Evolutionary conservation across 2,113 vertebrate species (phyloP).

Genomic region (Strix aluco): DNA sequence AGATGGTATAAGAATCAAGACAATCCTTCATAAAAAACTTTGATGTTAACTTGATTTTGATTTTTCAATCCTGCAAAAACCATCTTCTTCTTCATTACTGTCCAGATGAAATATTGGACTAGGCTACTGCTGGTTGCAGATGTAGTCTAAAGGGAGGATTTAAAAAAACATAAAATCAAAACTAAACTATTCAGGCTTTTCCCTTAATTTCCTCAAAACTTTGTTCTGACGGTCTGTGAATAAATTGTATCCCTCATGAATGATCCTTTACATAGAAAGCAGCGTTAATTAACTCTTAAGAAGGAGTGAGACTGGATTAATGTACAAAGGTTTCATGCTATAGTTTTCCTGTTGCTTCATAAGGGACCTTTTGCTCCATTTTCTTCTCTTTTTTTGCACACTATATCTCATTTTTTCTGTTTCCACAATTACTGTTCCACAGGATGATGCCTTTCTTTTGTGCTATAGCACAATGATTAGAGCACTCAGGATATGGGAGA

Average conservation of each 20-base stretch:
- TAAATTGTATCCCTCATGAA: neutral
- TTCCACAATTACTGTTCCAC: neutral
- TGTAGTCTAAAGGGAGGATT: neutral
- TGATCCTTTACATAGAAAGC: neutral
- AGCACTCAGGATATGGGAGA: neutral
- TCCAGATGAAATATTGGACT: neutral
- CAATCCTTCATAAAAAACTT: neutral
- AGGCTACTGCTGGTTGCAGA: neutral
- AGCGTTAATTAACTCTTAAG: neutral
- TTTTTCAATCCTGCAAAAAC: neutral
- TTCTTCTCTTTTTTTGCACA: neutral
- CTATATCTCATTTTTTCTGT: neutral
- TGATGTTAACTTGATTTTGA: neutral
- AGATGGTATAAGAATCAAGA: neutral
- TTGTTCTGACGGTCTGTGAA: neutral
- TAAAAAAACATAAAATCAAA: neutral
- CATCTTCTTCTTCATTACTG: neutral
- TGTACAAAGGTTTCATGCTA: neutral
- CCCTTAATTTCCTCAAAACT: neutral
- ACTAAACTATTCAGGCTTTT: neutral
- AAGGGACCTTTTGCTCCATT: neutral
- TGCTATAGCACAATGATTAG: neutral
- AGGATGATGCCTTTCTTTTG: neutral
- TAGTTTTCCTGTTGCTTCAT: neutral
- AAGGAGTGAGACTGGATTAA: neutral